Evolutionary conservation across 2,797 vertebrate species (phyloP), one percentile per base, ranked within the genome.

Genomic region (Melanotaenia boesemani): DNA sequence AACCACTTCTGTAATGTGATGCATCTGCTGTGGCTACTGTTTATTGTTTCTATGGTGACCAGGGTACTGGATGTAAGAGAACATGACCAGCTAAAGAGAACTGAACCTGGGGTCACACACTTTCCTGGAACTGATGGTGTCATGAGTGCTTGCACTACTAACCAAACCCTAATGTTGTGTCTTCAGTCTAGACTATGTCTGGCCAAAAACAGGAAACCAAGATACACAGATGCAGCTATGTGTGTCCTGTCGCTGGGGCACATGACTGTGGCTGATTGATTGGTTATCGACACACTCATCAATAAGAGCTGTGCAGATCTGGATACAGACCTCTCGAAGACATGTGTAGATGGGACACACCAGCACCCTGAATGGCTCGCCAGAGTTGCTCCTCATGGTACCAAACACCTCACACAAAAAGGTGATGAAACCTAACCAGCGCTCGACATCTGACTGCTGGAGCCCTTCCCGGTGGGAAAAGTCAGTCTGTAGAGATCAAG

Each of bases 331-430:
- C 93, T 94, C 93, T 89, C 91, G 95, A 90, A 99, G 95, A 92
- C 98, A 99, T 88, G 97, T 98, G 88, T 98, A 99, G 89, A 99
- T 99, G 83, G 98, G 98, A 84, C 96, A 97, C 84, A 99, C 97
- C 0, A 99, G 96, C 76, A 99, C 98, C 72, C 97, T 92, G 88
- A 97, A 99, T 0, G 98, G 98, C 81, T 99, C 96, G 5, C 96
- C 96, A 0, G 95, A 95, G 90, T 95, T 97, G 95, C 97, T 99
- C 88, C 96, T 95, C 97, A 99, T 99, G 89, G 95, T 96, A 46
- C 97, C 95, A 0, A 99, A 99, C 79, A 99, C 97, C 88, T 99
- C 97, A 0, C 98, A 99, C 82, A 99, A 93, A 77, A 99, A 98
- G 64, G 97, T 99, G 95, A 99, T 98, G 95, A 99, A 99, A 44